These are phyloP conservation scores for Pachypsylla venusta DNA, from an alignment of 1,140 invertebrate genomes.

Conservation along the genomic window DNA sequence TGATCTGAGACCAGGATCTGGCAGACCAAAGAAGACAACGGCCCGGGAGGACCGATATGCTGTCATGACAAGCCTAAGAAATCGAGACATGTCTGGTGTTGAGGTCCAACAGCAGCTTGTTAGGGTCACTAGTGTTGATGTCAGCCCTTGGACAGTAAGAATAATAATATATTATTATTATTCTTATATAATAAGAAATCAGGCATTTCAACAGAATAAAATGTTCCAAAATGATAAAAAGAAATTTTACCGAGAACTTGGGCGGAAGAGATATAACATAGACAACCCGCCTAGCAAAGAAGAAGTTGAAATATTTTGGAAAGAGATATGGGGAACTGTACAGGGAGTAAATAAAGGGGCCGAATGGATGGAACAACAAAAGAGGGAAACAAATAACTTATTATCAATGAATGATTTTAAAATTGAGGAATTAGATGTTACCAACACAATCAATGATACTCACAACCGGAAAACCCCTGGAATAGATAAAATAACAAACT, in stretches of 20 bases:
- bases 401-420: not conserved
- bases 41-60: too few species aligned
- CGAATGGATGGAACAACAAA: not conserved
- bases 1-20: too few species aligned
- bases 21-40: too few species aligned
- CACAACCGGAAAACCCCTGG: not conserved
- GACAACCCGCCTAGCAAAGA: not conserved
- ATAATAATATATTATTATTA: not conserved
- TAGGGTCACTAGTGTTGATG: too few species aligned
- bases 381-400: not conserved
- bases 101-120: too few species aligned
- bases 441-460: not conserved
- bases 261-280: not conserved
- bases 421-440: not conserved
- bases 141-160: not conserved
- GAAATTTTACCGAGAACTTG: not conserved
- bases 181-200: not conserved
- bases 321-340: not conserved
- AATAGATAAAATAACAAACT: not conserved
- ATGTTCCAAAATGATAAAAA: conserved; percentile 5
- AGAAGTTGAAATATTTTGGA: not conserved
- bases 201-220: not conserved
- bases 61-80: too few species aligned
- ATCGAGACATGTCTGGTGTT: too few species aligned
- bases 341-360: not conserved